A percentile compares a stretch with the other conserved stretches of the same genome.
Evolutionary conservation across 2,797 vertebrate species (phyloP).

Genomic region (Phataginus tetradactyla): DNA sequence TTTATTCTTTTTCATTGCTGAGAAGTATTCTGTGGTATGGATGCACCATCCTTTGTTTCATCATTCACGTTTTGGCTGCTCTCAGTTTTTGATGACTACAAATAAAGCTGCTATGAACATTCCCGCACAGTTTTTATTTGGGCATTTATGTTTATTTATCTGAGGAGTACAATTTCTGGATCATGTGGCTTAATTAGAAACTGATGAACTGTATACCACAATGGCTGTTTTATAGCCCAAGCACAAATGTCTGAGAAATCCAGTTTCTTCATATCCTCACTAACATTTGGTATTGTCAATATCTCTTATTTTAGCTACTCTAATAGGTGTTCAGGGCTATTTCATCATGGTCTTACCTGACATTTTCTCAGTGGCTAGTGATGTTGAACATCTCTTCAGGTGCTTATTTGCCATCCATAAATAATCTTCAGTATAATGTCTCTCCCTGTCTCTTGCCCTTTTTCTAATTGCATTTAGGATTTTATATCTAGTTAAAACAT

Average conservation of each 20-base stretch:
- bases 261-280: not conserved
- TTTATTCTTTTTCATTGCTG: not conserved
- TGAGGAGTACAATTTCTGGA: not conserved
- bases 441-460: not conserved
- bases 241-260: not conserved
- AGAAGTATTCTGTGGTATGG: not conserved
- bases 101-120: not conserved
- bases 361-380: not conserved
- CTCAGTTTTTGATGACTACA: not conserved
- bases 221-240: not conserved
- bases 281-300: not conserved
- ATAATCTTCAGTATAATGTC: not conserved
- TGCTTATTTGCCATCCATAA: not conserved
- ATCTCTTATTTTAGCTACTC: not conserved
- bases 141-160: not conserved
- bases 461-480: constrained; percentile 10
- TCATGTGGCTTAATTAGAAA: not conserved
- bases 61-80: not conserved
- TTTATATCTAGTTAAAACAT: not conserved
- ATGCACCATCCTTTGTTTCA: not conserved
- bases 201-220: not conserved
- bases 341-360: not conserved
- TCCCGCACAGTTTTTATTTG: not conserved
- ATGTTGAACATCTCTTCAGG: not conserved
- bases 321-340: not conserved